phyloP scores from a whole-genome alignment of 2,888 invertebrate species.

The Therioaphis trifolii region DNA sequence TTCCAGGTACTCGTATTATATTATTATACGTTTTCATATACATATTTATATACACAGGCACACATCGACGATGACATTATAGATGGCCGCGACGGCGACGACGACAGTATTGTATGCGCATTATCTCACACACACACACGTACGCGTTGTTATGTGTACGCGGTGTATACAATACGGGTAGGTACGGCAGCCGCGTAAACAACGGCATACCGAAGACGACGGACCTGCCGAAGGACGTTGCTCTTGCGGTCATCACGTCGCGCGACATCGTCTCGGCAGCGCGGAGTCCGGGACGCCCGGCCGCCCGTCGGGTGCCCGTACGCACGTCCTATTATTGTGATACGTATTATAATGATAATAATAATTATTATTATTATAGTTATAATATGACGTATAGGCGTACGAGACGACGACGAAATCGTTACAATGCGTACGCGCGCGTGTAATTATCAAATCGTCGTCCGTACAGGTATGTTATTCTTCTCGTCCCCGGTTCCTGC shows the following conservation, averaged over 20 bases:
- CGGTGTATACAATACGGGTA: not conserved
- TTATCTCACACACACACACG: not conserved
- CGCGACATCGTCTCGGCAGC: not conserved
- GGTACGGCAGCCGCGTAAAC: too few species aligned
- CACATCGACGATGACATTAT: too few species aligned
- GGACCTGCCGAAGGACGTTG: slow-evolving; percentile 42
- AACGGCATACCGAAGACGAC: slow-evolving; percentile 40
- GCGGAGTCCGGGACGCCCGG: not conserved
- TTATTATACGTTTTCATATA: too few species aligned
- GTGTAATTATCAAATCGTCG: not conserved
- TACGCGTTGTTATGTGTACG: not conserved
- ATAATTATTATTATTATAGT: too few species aligned
- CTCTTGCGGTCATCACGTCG: slow-evolving; percentile 39
- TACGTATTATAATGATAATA: not conserved
- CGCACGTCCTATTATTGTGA: not conserved
- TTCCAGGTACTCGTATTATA: too few species aligned
- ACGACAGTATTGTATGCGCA: too few species aligned
- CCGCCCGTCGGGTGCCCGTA: not conserved
- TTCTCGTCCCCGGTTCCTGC: not conserved
- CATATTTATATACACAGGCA: too few species aligned
- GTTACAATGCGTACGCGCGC: not conserved
- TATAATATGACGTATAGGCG: too few species aligned
- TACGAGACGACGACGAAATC: too few species aligned
- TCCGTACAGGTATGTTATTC: too few species aligned
- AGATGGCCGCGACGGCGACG: too few species aligned